Percentiles rank a stretch among this genome's conserved stretches.
These are phyloP conservation scores for Esox lucius DNA, from an alignment of 2,797 vertebrate species.

Conservation along the genomic window DNA sequence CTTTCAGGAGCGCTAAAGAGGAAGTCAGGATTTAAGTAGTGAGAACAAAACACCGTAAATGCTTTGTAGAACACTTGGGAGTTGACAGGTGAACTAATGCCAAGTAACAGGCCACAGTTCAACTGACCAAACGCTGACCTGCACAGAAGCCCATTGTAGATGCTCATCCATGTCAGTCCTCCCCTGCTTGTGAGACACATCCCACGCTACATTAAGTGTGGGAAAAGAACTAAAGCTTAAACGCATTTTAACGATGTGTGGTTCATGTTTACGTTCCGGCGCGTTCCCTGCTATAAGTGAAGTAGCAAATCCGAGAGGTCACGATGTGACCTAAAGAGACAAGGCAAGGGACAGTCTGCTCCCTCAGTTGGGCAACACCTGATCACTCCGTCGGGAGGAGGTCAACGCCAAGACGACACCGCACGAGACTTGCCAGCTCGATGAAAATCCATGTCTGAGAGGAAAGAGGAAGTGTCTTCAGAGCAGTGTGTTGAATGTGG, in stretches of 20 bases:
- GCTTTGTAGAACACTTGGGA: background rate
- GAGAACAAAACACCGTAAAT: background rate
- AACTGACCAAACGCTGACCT: background rate
- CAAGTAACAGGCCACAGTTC: background rate
- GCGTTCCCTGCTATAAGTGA: background rate
- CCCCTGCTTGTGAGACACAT: background rate
- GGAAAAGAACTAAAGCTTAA: background rate
- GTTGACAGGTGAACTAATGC: background rate
- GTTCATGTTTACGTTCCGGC: background rate
- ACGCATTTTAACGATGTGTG: background rate
- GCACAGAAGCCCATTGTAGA: background rate
- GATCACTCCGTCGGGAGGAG: constrained; percentile 8
- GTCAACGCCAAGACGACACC: background rate
- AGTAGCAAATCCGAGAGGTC: constrained; percentile 2
- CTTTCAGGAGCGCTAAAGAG: constrained; percentile 27
- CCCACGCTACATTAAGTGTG: background rate
- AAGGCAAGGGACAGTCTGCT: constrained; percentile 7
- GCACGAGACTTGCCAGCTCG: background rate
- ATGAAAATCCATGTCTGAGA: background rate
- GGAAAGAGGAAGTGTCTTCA: background rate
- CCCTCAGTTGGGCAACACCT: background rate
- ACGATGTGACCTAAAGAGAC: background rate
- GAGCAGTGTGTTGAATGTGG: background rate
- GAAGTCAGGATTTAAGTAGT: background rate
- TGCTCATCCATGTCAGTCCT: background rate